Conservation (phyloP, 2,113 vertebrate species). For the Herpailurus yagouaroundi region DNA sequence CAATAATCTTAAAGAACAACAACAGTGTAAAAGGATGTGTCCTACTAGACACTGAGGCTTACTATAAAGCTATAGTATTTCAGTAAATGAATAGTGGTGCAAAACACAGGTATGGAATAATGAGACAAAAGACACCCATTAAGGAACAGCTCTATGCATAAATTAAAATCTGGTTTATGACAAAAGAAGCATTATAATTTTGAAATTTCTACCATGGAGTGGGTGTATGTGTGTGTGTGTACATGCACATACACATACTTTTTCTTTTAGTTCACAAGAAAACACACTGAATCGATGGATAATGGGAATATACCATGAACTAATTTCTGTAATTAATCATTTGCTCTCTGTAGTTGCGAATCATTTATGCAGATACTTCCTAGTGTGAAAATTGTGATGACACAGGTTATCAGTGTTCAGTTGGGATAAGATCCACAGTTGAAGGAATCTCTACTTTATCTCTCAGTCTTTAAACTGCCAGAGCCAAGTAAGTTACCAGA, state of each 20-base stretch:
- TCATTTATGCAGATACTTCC: neutral
- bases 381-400: neutral
- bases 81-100: neutral
- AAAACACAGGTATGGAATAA: neutral
- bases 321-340: neutral
- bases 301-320: neutral
- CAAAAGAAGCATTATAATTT: neutral
- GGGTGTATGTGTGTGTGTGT: neutral
- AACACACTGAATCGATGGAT: neutral
- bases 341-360: neutral
- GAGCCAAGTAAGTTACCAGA: neutral
- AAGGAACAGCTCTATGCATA: neutral
- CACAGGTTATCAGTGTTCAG: neutral
- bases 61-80: neutral
- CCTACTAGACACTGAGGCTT: neutral
- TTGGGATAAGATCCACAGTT: neutral
- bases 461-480: neutral
- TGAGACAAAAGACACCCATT: neutral
- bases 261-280: neutral
- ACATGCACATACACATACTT: neutral
- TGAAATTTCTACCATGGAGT: neutral
- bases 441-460: neutral
- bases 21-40: neutral
- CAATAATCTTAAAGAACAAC: neutral
- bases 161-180: neutral